Evolutionary conservation across 2,113 vertebrate species (phyloP).

Genomic region (Pomatostomus ruficeps): DNA sequence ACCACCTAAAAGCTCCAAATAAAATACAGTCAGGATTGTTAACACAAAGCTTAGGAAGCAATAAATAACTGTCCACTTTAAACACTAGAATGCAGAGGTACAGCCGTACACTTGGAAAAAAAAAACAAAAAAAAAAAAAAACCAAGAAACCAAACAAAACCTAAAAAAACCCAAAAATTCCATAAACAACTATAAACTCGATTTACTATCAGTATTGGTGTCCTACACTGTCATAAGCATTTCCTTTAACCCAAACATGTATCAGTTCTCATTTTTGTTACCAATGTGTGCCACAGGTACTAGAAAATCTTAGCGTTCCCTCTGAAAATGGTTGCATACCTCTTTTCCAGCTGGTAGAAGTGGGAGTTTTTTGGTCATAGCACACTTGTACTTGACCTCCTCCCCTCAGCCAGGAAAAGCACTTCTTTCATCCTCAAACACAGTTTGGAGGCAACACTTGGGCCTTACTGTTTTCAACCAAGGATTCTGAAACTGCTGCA

Average conservation of each 20-base stretch:
- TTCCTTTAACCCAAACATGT: neutral
- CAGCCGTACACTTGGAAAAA: rapidly evolving
- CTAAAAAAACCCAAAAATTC: neutral
- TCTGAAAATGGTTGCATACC: neutral
- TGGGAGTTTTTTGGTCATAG: too few species aligned
- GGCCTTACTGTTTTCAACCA: neutral
- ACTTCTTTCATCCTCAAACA: neutral
- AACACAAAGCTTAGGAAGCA: neutral
- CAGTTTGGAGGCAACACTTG: rapidly evolving
- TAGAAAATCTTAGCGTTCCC: neutral
- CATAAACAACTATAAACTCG: neutral
- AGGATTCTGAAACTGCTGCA: neutral
- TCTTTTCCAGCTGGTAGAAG: neutral
- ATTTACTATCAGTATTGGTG: neutral
- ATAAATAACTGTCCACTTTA: neutral
- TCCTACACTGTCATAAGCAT: neutral
- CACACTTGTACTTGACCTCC: neutral
- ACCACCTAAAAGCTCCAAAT: neutral
- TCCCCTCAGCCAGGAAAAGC: neutral
- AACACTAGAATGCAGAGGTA: neutral
- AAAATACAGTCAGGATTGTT: neutral
- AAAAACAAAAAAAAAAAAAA: neutral
- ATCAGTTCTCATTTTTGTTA: neutral
- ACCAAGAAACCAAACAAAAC: neutral
- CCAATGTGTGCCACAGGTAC: neutral